These are phyloP conservation scores for Hecatera dysodea DNA, from an alignment of 2,888 invertebrate species.

Conservation along the genomic window DNA sequence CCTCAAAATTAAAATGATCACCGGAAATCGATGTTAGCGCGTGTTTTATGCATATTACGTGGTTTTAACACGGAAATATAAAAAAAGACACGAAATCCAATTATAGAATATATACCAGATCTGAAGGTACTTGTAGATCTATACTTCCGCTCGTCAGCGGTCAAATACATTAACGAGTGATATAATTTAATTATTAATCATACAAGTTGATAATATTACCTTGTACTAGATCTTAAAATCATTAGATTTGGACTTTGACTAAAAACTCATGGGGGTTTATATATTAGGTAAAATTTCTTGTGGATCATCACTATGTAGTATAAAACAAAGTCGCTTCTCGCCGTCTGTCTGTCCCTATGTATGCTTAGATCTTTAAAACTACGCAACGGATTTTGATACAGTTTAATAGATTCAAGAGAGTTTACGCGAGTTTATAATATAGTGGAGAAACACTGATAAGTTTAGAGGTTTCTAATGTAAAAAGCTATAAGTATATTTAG, in stretches of 20 bases:
- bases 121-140: not conserved
- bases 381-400: no score
- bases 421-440: no score
- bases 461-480: no score
- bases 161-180: not conserved
- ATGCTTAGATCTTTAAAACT: no score
- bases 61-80: conserved; percentile 40
- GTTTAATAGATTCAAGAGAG: no score
- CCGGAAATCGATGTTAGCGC: conserved; percentile 49
- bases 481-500: no score
- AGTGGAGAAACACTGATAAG: no score
- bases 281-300: no score
- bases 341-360: no score
- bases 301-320: no score
- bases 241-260: not conserved
- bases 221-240: not conserved
- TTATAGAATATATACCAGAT: conserved; percentile 35
- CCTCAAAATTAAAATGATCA: conserved; percentile 45
- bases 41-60: conserved; percentile 37
- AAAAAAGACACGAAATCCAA: conserved; percentile 44
- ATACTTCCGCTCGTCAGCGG: conserved; percentile 19
- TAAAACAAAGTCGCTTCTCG: no score
- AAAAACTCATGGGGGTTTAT: no score
- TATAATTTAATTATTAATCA: conserved; percentile 1
- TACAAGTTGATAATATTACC: not conserved